Evolutionary conservation across 2,797 vertebrate species (phyloP), one percentile per base, ranked within the genome.

Genomic region (Thunnus albacares): DNA sequence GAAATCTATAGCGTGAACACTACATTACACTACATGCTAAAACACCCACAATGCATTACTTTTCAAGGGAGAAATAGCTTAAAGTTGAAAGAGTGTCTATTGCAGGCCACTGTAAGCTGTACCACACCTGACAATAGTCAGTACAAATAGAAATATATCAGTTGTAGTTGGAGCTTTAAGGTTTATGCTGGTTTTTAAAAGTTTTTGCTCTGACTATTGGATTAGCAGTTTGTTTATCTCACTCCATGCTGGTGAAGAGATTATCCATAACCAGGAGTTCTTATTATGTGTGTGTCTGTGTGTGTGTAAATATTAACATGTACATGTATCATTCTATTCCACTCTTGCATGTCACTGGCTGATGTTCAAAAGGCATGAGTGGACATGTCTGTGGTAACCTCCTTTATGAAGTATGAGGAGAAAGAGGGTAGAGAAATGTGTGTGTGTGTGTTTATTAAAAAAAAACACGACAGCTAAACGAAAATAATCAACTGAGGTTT

Each of bases 401-500:
- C 7, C 15, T 49, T 47, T 8, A 47, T 49, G 15, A 49, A 49
- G 18, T 20, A 20, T 49, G 41, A 43, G 41, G 41, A 43, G 41
- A 43, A 43, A 43, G 28, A 22, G 14, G 20, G 20, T 22, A n/a
- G 47, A 20, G 18, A 11, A 22, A 45, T 9, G 7, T 65, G 17
- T 49, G 10, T 49, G 12, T 30, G 47, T 65, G 17, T 57, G 49
- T 61, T 51, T 45, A n/a, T 47, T 20, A 33, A 79, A 15, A 78
- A 73, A 70, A 24, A 53, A 71, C 58, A 74, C 33, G 63, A 73
- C 76, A 79, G 53, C 65, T 69, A 73, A 89, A 85, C 68, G 66
- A 67, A 88, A 90, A 81, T 83, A 88, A 86, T 90, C 82, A 86
- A 58, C 79, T 45, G 24, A 64, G 41, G 49, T 80, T 72, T 92